Conservation (phyloP, 2,888 invertebrate species). For the Drosophila algonquin region DNA sequence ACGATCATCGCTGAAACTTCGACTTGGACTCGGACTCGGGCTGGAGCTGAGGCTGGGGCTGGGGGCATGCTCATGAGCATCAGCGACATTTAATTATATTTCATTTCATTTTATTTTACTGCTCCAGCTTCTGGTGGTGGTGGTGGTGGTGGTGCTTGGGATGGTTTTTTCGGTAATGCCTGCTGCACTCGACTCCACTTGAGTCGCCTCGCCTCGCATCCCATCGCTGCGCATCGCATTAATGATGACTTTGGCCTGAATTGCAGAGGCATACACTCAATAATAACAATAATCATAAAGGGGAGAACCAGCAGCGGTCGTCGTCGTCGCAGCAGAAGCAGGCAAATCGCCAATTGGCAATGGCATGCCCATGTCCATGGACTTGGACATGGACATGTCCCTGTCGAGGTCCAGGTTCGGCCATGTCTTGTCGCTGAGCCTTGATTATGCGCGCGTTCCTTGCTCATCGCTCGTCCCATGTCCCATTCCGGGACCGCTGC, state of each 20-base stretch:
- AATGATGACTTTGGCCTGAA: conserved; percentile 77
- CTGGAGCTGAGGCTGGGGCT: neutral
- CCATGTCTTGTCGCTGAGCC: conserved; percentile 36
- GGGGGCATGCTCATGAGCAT: neutral
- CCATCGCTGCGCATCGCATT: conserved; percentile 35
- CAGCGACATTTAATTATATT: conserved; percentile 79
- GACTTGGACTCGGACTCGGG: neutral
- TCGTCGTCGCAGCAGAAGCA: conserved; percentile 39
- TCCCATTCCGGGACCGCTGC: neutral
- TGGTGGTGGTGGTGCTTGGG: conserved; percentile 2
- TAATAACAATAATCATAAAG: conserved; percentile 80
- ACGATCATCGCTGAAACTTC: neutral
- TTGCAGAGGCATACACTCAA: conserved; percentile 72
- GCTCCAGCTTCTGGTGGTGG: conserved; percentile 24
- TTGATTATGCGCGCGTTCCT: conserved; percentile 78
- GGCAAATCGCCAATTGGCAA: conserved; percentile 61
- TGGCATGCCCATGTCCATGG: conserved; percentile 44
- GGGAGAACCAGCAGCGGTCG: conserved; percentile 44
- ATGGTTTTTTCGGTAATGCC: conserved; percentile 70
- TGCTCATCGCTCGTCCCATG: conserved; percentile 47
- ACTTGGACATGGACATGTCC: conserved; percentile 38
- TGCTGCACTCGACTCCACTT: conserved; percentile 46
- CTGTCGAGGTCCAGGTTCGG: conserved; percentile 35
- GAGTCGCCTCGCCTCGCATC: neutral
- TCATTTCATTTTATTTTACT: conserved; percentile 77